Conservation (phyloP, 2,888 invertebrate genomes). For the Pheosia tremula region DNA sequence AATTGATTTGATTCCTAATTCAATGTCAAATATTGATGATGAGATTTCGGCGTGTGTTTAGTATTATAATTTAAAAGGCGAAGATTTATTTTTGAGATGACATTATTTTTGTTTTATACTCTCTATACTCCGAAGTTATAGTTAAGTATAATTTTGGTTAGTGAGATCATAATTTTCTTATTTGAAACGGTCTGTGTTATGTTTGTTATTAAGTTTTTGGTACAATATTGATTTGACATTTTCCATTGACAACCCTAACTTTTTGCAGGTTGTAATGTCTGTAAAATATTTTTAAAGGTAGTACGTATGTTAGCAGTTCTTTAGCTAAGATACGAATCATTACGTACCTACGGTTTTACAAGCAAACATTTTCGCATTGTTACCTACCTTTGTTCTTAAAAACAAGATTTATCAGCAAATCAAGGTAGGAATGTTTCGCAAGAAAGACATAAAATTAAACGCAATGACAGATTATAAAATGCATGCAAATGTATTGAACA, state of each 20-base stretch:
- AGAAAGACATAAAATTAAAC: not conserved
- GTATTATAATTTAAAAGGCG: not conserved
- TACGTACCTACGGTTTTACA: slow-evolving; percentile 15
- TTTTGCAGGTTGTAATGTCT: slow-evolving; percentile 19
- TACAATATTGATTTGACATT: not conserved
- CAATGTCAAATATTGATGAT: slow-evolving; percentile 5
- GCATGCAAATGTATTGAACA: not conserved
- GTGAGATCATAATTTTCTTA: too few relatives aligned
- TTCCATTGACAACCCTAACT: slow-evolving; percentile 4
- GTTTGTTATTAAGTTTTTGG: not conserved
- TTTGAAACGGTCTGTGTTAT: slow-evolving; percentile 9
- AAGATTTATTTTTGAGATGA: not conserved
- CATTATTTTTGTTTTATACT: not conserved
- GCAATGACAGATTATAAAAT: not conserved
- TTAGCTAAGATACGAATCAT: slow-evolving; percentile 27
- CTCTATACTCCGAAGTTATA: too few relatives aligned
- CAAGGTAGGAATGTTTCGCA: slow-evolving; percentile 9
- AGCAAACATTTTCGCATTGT: slow-evolving; percentile 17
- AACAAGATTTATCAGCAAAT: slow-evolving; percentile 13
- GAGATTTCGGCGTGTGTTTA: not conserved
- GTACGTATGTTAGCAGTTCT: slow-evolving; percentile 12
- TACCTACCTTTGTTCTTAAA: slow-evolving; percentile 22
- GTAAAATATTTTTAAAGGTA: slow-evolving; percentile 8
- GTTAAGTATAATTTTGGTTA: too few relatives aligned
- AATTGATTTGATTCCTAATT: slow-evolving; percentile 3